Evolutionary conservation across 2,797 vertebrate species (phyloP).

Genomic region (Crypturellus tataupa): DNA sequence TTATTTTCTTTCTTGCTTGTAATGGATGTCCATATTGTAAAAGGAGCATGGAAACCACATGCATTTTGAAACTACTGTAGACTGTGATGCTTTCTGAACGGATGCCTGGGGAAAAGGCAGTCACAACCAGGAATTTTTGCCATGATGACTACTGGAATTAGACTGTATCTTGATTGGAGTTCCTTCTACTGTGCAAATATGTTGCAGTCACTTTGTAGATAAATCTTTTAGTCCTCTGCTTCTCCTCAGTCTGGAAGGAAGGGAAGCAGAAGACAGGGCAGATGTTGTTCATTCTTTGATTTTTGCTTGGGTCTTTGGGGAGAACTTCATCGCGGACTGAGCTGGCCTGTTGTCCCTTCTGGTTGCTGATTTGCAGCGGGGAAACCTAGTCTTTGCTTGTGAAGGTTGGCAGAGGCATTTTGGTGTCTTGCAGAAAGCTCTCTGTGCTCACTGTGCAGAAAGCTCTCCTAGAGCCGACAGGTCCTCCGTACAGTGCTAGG

Average conservation of each 20-base stretch:
- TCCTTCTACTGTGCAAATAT: background rate
- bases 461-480: accelerated
- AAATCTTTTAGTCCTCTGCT: accelerated
- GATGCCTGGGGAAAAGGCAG: background rate
- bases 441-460: no score
- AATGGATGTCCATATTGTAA: background rate
- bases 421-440: background rate
- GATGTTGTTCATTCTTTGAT: background rate
- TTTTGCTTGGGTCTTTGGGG: accelerated
- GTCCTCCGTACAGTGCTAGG: no score
- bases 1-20: background rate
- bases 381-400: background rate
- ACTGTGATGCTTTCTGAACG: background rate
- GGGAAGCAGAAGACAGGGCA: background rate
- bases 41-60: background rate
- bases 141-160: background rate
- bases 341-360: accelerated
- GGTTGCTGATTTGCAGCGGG: accelerated
- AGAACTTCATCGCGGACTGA: background rate
- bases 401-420: background rate
- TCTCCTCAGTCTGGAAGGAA: accelerated
- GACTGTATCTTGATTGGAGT: accelerated
- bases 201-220: background rate
- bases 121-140: background rate
- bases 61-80: background rate